Base-by-base conservation (phyloP, 2,888 invertebrate species). In the Junonia oenone region DNA sequence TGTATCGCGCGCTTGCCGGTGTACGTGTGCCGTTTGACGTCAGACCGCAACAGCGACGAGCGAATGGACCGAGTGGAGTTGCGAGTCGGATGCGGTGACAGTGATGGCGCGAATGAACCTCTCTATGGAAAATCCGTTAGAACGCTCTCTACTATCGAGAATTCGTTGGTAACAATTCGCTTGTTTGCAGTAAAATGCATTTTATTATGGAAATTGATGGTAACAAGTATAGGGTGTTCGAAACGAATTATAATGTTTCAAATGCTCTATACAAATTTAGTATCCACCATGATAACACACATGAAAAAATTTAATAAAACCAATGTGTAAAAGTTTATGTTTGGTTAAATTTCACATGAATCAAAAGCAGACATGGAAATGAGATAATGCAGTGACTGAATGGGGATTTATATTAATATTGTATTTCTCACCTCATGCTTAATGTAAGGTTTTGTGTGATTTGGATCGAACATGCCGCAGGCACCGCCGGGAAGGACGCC, bases 401-500 rank as follows among this genome's bases (percentile, higher is more conserved):
- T 33, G 4, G 11, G 31, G n/a, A 35, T 11, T 26, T 2, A 22
- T 5, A 8, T 13, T 14, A 6, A 14, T 47, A 14, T 48, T 6
- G 9, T 19, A 17, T 11, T 46, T 62, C 69, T 67, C 63, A 87
- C 89, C 61, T 83, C 83, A 15, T 70, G 62, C 58, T 71, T 76
- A 0, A 64, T 45, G 55, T 75, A 97, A 0, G 98, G 95, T 55
- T 98, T 97, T 6, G 96, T 97, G 71, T 97, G 94, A 6, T 92
- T 93, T 0, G 99, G 98, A 86, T 97, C 96, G 81, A 99, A 98
- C 53, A 95, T 91, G 0, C 99, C 99, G n/a, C 96, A 96, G 73
- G 97, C 96, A 0, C 99, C 98, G 64, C 94, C 95, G 45, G 94
- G 93, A 15, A 97, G 80, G 0, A 96, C 96, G 0, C 99, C 99